Conservation (phyloP, 2,113 vertebrate genomes). For the Sitta europaea region DNA sequence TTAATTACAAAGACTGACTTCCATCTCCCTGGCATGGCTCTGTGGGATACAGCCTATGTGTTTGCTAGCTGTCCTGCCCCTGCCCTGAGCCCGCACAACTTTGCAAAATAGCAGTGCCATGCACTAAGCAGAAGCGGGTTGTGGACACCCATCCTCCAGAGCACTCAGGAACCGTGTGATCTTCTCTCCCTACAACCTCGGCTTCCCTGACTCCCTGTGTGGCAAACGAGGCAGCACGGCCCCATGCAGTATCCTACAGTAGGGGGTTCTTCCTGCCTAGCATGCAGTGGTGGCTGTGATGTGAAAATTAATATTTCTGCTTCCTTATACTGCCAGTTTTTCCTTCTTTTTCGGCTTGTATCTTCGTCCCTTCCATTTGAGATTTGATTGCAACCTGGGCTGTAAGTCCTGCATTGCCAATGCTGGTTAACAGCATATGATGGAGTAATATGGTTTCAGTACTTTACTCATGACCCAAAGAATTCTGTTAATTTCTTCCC, state of each 20-base stretch:
- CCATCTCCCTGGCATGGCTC: accelerated
- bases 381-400: not conserved
- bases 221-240: accelerated
- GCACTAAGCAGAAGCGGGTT: not conserved
- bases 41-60: not conserved
- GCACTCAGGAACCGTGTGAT: accelerated
- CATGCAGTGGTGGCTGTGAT: not conserved
- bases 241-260: not conserved
- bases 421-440: not conserved
- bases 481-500: not conserved
- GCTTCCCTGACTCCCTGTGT: not conserved
- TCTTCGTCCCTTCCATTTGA: not conserved
- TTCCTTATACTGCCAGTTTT: not conserved
- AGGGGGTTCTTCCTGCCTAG: not conserved
- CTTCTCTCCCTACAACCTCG: accelerated
- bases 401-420: not conserved
- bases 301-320: not conserved
- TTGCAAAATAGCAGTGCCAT: accelerated
- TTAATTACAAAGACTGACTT: not conserved
- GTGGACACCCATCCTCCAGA: not conserved
- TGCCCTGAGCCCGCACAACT: not conserved
- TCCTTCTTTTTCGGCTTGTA: not conserved
- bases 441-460: not conserved
- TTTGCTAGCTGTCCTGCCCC: not conserved
- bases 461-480: not conserved